Evolutionary conservation across 1,140 invertebrate species (phyloP).

Genomic region (Drosophila biarmipes): DNA sequence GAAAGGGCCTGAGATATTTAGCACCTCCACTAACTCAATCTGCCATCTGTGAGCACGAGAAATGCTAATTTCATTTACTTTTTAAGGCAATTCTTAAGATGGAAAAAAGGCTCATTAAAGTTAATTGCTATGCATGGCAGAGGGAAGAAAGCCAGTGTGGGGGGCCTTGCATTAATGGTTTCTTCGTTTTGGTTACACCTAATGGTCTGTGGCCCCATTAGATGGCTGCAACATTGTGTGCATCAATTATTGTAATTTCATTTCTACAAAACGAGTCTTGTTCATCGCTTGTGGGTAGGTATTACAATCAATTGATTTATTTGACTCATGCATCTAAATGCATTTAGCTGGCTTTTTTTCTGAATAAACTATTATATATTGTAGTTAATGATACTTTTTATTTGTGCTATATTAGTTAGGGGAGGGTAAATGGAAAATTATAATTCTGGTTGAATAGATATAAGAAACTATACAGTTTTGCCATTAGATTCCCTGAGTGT

Average conservation of each 20-base stretch:
- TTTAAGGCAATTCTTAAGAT: not conserved
- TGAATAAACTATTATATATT: not conserved
- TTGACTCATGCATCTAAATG: not conserved
- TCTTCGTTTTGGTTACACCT: constrained; percentile 2
- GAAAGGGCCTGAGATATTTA: constrained; percentile 28
- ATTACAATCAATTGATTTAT: not conserved
- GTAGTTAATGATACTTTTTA: not conserved
- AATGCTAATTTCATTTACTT: constrained; percentile 37
- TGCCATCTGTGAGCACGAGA: constrained; percentile 16
- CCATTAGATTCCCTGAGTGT: too few relatives aligned
- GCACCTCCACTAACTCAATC: constrained; percentile 42
- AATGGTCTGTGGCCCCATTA: not conserved
- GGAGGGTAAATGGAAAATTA: too few relatives aligned
- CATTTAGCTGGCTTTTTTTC: not conserved
- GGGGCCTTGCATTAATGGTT: not conserved
- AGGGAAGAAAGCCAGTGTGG: not conserved
- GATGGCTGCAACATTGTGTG: not conserved
- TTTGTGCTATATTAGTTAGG: too few relatives aligned
- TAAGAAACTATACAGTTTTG: too few relatives aligned
- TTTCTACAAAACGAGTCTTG: not conserved
- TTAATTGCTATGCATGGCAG: constrained; percentile 5
- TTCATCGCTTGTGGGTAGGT: not conserved
- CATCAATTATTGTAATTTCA: not conserved
- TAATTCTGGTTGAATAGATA: too few relatives aligned
- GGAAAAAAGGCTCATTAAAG: not conserved